phyloP scores from a whole-genome alignment of 2,113 vertebrate genomes.

The Melanerpes aurifrons region DNA sequence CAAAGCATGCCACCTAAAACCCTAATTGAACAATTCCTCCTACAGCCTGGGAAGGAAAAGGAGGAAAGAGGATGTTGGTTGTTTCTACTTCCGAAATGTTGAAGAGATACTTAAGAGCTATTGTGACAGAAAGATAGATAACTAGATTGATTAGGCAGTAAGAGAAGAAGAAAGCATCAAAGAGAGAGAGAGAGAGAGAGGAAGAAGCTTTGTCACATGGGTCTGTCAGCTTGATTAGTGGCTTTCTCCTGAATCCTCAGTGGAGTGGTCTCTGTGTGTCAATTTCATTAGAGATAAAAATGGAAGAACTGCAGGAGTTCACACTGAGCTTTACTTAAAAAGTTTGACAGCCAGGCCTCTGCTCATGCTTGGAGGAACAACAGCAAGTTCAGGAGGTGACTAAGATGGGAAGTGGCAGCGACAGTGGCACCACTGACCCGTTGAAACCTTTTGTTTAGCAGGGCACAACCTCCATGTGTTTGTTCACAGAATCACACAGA shows the following conservation, averaged over 20 bases:
- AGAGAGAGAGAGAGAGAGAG: neutral
- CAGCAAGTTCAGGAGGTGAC: neutral
- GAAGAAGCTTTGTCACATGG: constrained; percentile 27
- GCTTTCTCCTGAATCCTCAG: constrained; percentile 32
- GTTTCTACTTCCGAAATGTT: constrained; percentile 42
- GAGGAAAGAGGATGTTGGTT: neutral
- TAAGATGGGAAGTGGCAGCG: neutral
- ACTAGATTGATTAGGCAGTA: constrained; percentile 12
- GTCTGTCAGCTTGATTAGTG: constrained; percentile 52
- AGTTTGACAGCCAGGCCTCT: neutral
- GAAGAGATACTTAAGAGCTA: constrained; percentile 11
- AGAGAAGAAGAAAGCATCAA: constrained; percentile 2
- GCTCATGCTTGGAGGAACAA: neutral
- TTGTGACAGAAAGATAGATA: constrained; percentile 25
- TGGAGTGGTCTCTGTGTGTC: neutral
- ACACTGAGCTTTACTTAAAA: neutral
- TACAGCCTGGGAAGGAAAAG: neutral
- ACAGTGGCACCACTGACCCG: neutral
- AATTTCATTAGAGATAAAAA: constrained; percentile 66
- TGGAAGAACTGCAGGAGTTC: constrained; percentile 8
- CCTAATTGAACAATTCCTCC: constrained; percentile 41
- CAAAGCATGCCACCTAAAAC: constrained; percentile 19
- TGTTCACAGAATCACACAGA: neutral
- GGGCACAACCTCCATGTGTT: neutral
- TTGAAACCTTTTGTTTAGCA: neutral